Base-by-base conservation (phyloP, 2,797 vertebrate species). In the Epinephelus awoara region DNA sequence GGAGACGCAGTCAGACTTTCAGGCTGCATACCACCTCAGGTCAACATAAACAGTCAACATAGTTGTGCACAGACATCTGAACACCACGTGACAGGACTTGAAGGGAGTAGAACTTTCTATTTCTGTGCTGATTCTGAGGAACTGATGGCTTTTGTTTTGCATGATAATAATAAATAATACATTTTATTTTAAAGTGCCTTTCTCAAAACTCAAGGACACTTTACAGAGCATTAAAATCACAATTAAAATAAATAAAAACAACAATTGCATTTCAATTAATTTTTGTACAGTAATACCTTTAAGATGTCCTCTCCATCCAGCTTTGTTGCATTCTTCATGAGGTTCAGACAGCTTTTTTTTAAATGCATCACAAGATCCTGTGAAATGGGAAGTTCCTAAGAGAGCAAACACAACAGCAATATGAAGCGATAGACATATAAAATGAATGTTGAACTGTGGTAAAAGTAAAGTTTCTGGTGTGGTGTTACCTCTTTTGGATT, bases 271-370 rank as follows among this genome's bases (percentile, higher is more conserved):
- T 80, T 65, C 2, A 29, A 8, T 66, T 12, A 2, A 21, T 49
- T 4, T 27, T 15, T 61, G 6, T 46, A n/a, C 6, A 58, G 15
- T 64, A 61, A 61, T 93, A 96, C 95, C 93, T 58, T 1, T 0
- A 95, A 58, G 27, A 90, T 14, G 5, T 11, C 3, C 2, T 90
- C 52, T 82, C 44, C 86, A 9, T 85, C 13, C 27, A 58, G 4
- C 12, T 18, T 14, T 42, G 6, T 42, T 67, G 2, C 18, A 25
- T 8, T 83, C 13, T 62, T 42, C 42, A 34, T 77, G 2, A 93
- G 54, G 3, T 64, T 6, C 75, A 61, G 10, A 71, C 90, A 95
- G 15, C 0, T 63, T 51, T 75, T 50, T 1, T 19, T 61, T 63
- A 95, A 25, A 50, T 73, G 42, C 11, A 1, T 72, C 44, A 86